phyloP scores from a whole-genome alignment of 1,140 invertebrate genomes.

The Manduca sexta region DNA sequence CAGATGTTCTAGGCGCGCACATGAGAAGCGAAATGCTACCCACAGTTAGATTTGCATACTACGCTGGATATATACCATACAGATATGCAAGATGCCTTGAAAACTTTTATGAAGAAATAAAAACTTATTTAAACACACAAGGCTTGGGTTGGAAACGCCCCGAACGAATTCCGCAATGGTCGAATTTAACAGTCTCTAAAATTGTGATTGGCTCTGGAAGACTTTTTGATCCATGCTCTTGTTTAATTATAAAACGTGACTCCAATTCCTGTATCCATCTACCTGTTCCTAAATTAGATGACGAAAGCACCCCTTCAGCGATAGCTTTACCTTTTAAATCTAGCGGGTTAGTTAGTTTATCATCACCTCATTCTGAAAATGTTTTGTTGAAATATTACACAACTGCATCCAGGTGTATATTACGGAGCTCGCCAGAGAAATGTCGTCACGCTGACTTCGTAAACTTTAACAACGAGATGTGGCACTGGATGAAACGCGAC shows the following conservation, averaged over 20 bases:
- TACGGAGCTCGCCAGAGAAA: conserved; percentile 50
- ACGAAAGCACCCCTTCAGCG: conserved; percentile 52
- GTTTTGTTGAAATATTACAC: conserved; percentile 75
- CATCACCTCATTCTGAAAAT: conserved; percentile 70
- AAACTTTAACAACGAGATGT: conserved; percentile 73
- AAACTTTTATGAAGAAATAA: conserved; percentile 73
- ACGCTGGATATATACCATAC: conserved; percentile 75
- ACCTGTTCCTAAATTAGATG: conserved; percentile 43
- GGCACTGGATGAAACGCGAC: conserved; percentile 73
- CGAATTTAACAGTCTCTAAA: conserved; percentile 47
- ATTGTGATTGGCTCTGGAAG: conserved; percentile 42
- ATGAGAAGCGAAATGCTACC: conserved; percentile 73
- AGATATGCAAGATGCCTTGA: conserved; percentile 69
- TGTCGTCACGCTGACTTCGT: conserved; percentile 70
- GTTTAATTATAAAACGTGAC: conserved; percentile 47
- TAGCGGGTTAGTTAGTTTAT: conserved; percentile 70
- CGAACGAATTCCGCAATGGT: conserved; percentile 28
- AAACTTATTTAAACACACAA: conserved; percentile 72
- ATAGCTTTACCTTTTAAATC: conserved; percentile 66
- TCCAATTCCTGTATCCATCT: conserved; percentile 52
- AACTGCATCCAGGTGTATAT: conserved; percentile 59
- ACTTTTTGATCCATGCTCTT: conserved; percentile 38
- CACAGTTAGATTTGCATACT: conserved; percentile 73
- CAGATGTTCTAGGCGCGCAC: conserved; percentile 73
- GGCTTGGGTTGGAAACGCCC: conserved; percentile 75